phyloP scores from a whole-genome alignment of 1,140 invertebrate genomes.

The Reticulitermes speratus region DNA sequence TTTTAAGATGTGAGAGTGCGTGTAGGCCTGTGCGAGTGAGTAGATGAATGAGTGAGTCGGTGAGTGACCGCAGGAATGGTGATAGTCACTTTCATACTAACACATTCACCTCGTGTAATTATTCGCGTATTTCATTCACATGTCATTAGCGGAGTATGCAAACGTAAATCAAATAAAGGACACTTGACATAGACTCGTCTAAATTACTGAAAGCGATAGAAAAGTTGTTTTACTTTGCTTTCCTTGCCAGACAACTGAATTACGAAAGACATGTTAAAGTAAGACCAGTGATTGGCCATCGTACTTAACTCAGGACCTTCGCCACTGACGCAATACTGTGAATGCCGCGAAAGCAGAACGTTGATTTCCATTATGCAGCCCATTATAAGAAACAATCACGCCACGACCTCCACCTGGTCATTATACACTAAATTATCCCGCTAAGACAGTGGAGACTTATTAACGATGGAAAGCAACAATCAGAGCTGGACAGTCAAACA shows the following conservation, averaged over 20 bases:
- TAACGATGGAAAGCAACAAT: no score
- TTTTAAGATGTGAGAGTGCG: no score
- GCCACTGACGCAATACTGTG: neutral
- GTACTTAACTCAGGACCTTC: neutral
- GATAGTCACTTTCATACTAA: no score
- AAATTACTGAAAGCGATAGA: neutral
- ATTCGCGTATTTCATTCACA: neutral
- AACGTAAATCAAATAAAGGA: neutral
- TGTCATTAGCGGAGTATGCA: no score
- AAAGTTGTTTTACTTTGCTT: neutral
- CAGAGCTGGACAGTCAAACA: no score
- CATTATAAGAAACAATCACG: neutral
- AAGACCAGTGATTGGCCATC: neutral
- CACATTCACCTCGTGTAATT: no score
- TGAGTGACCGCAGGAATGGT: no score
- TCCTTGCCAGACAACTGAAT: neutral
- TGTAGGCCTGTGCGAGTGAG: no score
- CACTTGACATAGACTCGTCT: neutral
- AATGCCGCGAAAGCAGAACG: neutral
- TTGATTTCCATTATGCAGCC: neutral
- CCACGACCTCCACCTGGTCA: neutral
- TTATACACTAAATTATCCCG: no score
- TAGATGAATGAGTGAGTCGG: no score
- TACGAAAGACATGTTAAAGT: neutral
- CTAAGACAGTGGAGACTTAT: no score